Percentiles rank a stretch among this genome's conserved stretches.
These are phyloP conservation scores for Chiloscyllium plagiosum DNA, from an alignment of 2,113 vertebrate genomes.

Conservation along the genomic window DNA sequence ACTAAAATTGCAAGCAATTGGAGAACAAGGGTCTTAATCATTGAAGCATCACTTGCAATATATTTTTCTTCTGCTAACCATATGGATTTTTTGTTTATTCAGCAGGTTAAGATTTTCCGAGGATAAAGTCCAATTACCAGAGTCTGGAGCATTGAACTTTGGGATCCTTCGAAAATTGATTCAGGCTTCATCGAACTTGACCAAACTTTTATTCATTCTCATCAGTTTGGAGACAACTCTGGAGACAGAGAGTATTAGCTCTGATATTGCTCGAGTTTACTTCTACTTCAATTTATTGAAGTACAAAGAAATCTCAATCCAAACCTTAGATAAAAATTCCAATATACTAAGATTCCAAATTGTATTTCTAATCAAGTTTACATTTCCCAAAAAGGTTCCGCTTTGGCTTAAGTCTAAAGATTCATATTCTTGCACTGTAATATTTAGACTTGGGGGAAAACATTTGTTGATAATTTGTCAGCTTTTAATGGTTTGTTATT, in stretches of 20 bases:
- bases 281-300: not conserved
- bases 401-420: not conserved
- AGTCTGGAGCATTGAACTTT: not conserved
- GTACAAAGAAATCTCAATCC: not conserved
- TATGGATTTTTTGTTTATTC: constrained; percentile 20
- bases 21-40: constrained; percentile 2
- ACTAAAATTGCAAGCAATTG: constrained; percentile 23
- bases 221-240: not conserved
- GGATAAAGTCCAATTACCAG: not conserved
- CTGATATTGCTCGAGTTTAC: not conserved
- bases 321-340: not conserved
- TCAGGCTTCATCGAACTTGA: not conserved
- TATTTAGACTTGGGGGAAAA: not conserved
- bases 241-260: not conserved
- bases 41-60: not conserved
- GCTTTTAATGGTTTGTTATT: not conserved
- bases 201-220: not conserved
- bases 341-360: not conserved
- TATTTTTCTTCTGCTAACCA: not conserved
- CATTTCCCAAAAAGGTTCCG: not conserved
- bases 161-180: constrained; percentile 5
- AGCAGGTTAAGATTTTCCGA: constrained; percentile 21
- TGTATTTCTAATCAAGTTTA: not conserved
- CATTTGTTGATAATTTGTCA: not conserved
- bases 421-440: not conserved